A percentile compares a stretch with the other conserved stretches of the same genome.
These are phyloP conservation scores for Ophthalmolycus amberensis DNA, from an alignment of 2,113 vertebrate genomes.

Conservation along the genomic window DNA sequence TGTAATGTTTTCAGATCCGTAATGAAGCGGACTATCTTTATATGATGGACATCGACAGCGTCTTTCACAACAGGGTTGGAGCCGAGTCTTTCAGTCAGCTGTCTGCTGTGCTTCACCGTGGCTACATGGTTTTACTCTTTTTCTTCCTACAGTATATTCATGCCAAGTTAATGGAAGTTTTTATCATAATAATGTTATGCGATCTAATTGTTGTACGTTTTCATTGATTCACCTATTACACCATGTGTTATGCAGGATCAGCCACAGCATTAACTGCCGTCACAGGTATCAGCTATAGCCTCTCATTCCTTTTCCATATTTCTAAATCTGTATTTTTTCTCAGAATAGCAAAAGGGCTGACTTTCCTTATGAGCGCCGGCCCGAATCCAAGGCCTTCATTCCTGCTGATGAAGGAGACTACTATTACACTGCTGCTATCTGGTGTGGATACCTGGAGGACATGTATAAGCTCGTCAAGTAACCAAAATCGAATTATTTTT, in stretches of 20 bases:
- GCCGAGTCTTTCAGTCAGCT: constrained; percentile 50
- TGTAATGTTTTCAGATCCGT: constrained; percentile 44
- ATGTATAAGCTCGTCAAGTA: constrained; percentile 60
- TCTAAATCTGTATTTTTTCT: background rate
- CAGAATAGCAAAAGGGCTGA: background rate
- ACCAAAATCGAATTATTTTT: background rate
- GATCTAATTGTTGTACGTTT: no score
- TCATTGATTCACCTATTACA: background rate
- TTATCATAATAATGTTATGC: background rate
- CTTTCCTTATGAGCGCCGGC: constrained; percentile 54
- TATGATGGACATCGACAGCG: constrained; percentile 65
- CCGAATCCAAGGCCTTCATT: constrained; percentile 45
- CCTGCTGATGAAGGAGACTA: constrained; percentile 49
- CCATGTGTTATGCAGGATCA: background rate
- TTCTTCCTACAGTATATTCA: no score
- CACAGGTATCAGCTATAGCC: background rate
- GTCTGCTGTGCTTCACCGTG: constrained; percentile 59
- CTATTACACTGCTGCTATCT: constrained; percentile 65
- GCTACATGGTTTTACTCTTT: constrained; percentile 43
- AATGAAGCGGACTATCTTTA: constrained; percentile 57
- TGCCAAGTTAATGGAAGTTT: background rate
- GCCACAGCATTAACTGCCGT: background rate
- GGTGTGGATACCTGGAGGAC: constrained; percentile 59
- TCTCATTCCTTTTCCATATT: background rate
- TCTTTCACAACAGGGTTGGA: constrained; percentile 50